Percentiles rank a stretch among this genome's conserved stretches.
phyloP scores from a whole-genome alignment of 1,140 invertebrate genomes.

The Drosophila prosaltans region DNA sequence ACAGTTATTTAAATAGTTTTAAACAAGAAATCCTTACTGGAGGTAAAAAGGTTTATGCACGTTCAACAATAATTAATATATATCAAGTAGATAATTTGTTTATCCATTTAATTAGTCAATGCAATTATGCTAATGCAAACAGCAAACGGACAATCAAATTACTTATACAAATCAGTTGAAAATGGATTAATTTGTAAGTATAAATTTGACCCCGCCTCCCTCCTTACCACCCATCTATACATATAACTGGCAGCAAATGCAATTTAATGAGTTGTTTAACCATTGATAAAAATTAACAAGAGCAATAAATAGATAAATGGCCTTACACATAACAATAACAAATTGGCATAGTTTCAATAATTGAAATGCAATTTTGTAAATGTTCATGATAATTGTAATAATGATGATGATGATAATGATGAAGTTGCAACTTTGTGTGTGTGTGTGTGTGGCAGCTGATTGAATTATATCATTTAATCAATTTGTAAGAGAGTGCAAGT shows the following conservation, averaged over 20 bases:
- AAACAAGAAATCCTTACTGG: no score
- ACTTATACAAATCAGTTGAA: not conserved
- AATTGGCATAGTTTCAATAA: not conserved
- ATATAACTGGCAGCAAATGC: not conserved
- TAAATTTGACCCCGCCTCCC: not conserved
- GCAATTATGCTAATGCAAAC: slow-evolving; percentile 1
- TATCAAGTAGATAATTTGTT: no score
- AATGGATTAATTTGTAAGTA: slow-evolving; percentile 3
- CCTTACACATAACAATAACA: not conserved
- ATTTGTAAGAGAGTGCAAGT: not conserved
- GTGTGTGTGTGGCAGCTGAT: not conserved
- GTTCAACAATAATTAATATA: no score
- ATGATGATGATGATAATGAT: not conserved
- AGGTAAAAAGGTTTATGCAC: no score
- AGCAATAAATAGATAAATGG: not conserved
- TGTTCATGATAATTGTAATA: no score
- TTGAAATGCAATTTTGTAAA: slow-evolving; percentile 2
- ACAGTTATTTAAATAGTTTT: no score
- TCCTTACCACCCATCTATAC: not conserved
- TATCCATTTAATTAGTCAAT: not conserved
- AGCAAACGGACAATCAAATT: slow-evolving; percentile 1
- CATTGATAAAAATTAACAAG: not conserved
- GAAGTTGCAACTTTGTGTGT: not conserved
- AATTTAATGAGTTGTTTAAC: not conserved
- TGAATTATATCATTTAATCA: slow-evolving; percentile 11